Evolutionary conservation across 2,797 vertebrate genomes (phyloP), one percentile per base, ranked within the genome.

Genomic region (Pipistrellus pipistrellus): DNA sequence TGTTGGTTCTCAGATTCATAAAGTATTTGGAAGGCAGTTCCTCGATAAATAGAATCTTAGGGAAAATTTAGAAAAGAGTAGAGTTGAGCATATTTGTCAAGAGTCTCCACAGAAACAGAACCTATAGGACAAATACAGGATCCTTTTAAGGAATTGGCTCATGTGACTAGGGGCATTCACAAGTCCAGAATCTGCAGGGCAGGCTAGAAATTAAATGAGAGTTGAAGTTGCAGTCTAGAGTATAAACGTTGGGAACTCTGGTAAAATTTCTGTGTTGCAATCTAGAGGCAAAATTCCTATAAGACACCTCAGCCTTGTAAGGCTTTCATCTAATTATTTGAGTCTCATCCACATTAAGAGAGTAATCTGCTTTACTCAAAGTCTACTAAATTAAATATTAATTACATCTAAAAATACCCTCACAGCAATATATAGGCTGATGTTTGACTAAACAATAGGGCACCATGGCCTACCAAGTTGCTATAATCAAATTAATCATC

Each of bases 351-450:
- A 57, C 27, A 14, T 62, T 81, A 77, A 4, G 18, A 46, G 2
- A 10, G 6, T 57, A 75, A 57, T 76, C 30, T 77, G 10, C 11
- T 80, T 95, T 72, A 83, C 9, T 88, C 48, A 68, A 64, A 82
- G 59, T 78, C 75, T 46, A 66, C 21, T 85, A 64, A 38, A 80
- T 75, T 86, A 80, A 95, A 84, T 89, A 76, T 89, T 62, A 89
- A 89, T 88, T 11, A 51, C 32, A 59, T 14, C 30, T 81, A 57
- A 93, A 88, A 17, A 51, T 44, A 78, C 6, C 15, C 85, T 91
- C 62, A 64, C 27, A 41, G 38, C 25, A 72, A 88, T 71, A 88
- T 41, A 57, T 66, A 95, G 38, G 62, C 32, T 55, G 6, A 7
- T 32, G 13, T 93, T 80, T 96, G 78, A 62, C 83, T 51, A 86